Conservation (phyloP, 37 sponge, comb jelly and placozoan species). For the Aplysina aerophoba region DNA sequence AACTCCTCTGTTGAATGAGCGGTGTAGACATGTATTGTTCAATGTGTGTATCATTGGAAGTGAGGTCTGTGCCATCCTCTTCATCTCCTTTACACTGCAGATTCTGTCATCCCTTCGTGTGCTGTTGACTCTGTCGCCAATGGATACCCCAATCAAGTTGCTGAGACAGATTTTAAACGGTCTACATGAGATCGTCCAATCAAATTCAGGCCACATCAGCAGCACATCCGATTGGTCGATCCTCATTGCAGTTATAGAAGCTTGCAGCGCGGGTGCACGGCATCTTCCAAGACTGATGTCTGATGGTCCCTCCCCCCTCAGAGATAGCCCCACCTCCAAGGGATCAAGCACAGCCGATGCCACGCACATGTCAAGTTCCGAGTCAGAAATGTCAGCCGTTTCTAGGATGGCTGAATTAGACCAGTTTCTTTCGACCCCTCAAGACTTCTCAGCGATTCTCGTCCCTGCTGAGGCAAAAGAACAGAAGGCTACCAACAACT, state of each 20-base stretch:
- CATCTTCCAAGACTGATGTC: background rate
- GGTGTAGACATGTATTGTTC: no score
- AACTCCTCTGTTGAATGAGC: no score
- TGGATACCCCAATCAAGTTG: background rate
- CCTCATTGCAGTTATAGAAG: slow-evolving; percentile 76
- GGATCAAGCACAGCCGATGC: background rate
- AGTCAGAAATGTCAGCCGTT: background rate
- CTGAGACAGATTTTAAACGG: slow-evolving; percentile 55
- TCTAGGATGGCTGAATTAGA: no score
- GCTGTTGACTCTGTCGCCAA: slow-evolving; percentile 51
- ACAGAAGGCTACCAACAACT: background rate
- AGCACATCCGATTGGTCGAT: slow-evolving; percentile 70
- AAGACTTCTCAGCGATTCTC: no score
- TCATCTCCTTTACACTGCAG: slow-evolving; percentile 4
- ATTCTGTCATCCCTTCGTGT: slow-evolving; percentile 38
- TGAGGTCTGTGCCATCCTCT: no score
- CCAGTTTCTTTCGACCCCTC: no score
- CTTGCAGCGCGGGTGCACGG: slow-evolving; percentile 48
- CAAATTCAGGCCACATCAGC: slow-evolving; percentile 39
- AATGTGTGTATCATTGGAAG: no score
- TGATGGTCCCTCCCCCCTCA: background rate
- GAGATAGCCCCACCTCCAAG: background rate
- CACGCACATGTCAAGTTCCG: no score
- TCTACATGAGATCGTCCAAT: slow-evolving; percentile 54
- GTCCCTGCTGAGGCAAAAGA: background rate